A percentile compares a stretch with the other conserved stretches of the same genome.
Conservation (phyloP, 2,888 invertebrate genomes). For the Ecliptopera silaceata region DNA sequence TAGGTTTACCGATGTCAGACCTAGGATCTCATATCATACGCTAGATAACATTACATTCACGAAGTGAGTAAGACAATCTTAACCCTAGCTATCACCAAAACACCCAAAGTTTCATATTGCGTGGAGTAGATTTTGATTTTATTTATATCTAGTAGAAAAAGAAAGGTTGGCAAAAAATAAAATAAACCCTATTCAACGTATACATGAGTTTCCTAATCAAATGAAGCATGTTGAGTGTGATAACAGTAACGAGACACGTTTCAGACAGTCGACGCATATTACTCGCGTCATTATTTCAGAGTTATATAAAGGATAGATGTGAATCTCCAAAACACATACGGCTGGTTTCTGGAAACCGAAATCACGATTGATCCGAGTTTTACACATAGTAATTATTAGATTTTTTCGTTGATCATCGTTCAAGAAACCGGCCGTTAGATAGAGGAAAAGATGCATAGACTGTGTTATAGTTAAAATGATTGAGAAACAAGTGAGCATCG, state of each 20-base stretch:
- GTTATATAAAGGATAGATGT: background rate
- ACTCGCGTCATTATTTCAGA: slow-evolving; percentile 43
- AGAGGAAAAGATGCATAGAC: no score
- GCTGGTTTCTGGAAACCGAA: no score
- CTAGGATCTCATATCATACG: no score
- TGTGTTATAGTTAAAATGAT: no score
- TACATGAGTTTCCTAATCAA: slow-evolving; percentile 39
- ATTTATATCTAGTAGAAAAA: background rate
- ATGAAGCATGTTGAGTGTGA: slow-evolving; percentile 53
- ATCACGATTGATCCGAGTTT: no score
- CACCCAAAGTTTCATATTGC: slow-evolving; percentile 16
- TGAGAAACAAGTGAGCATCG: no score
- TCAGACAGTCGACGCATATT: slow-evolving; percentile 69
- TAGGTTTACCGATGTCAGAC: no score
- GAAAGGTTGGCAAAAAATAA: slow-evolving; percentile 1
- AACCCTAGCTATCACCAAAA: background rate
- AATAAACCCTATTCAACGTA: slow-evolving; percentile 25
- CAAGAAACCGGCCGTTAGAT: no score
- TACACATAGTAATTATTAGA: no score
- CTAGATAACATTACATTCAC: background rate
- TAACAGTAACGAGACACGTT: slow-evolving; percentile 67
- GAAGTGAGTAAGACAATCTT: slow-evolving; percentile 6
- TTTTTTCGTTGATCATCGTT: no score
- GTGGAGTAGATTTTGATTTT: slow-evolving; percentile 2
- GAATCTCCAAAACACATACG: background rate